Evolutionary conservation across 2,888 invertebrate species (phyloP).

Genomic region (Incurvaria masculella): DNA sequence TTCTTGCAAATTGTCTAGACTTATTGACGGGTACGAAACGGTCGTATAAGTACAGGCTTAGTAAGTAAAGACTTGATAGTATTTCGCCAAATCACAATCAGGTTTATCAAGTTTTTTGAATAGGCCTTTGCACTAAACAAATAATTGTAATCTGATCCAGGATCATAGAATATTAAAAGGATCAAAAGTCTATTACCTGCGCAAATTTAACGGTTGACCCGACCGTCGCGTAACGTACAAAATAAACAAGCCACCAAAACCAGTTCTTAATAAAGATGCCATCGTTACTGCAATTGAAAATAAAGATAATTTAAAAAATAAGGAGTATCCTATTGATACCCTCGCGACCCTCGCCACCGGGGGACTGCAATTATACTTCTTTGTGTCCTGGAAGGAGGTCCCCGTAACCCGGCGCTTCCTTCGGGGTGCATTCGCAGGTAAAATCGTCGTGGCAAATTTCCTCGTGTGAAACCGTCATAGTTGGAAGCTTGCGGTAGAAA

Average conservation of each 20-base stretch:
- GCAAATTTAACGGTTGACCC: background rate
- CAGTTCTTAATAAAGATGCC: background rate
- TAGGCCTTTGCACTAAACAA: no score
- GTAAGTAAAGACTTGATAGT: no score
- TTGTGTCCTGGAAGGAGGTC: background rate
- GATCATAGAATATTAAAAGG: no score
- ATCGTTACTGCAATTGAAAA: background rate
- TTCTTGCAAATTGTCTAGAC: no score
- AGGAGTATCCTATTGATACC: background rate
- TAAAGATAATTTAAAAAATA: background rate
- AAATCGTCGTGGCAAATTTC: background rate
- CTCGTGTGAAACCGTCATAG: background rate
- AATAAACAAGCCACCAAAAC: background rate
- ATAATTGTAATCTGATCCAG: no score
- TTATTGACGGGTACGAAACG: no score
- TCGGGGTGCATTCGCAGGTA: no score
- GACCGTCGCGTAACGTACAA: background rate
- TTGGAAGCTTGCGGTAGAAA: background rate
- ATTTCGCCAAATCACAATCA: no score
- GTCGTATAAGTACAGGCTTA: no score
- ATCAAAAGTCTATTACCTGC: background rate
- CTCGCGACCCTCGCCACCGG: background rate
- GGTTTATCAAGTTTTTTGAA: no score
- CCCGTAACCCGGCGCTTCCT: background rate
- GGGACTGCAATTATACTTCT: background rate